A percentile compares a stretch with the other conserved stretches of the same genome.
Evolutionary conservation across 2,113 vertebrate species (phyloP).

Genomic region (Neodontobutis hainanensis): DNA sequence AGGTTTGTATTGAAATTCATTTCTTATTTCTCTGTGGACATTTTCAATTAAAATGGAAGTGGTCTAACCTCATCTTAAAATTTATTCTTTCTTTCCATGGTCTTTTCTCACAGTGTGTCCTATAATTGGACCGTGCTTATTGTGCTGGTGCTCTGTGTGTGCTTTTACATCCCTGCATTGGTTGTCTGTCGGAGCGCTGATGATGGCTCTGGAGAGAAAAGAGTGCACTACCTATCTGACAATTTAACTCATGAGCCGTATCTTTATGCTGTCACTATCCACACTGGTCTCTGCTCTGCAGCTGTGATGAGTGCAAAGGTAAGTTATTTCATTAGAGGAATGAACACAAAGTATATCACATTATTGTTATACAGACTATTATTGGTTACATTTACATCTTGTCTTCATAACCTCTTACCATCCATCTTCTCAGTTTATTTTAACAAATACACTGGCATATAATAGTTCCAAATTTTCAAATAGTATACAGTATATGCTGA

Average conservation of each 20-base stretch:
- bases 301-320: constrained; percentile 81
- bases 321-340: neutral
- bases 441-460: too few species aligned
- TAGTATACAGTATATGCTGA: too few species aligned
- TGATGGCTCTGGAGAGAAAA: constrained; percentile 37
- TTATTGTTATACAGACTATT: too few species aligned
- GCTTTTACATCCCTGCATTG: constrained; percentile 62
- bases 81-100: neutral
- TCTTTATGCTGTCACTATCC: constrained; percentile 78
- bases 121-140: constrained; percentile 65
- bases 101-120: constrained; percentile 55
- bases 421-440: too few species aligned
- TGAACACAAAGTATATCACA: too few species aligned
- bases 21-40: neutral
- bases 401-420: too few species aligned
- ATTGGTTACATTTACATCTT: too few species aligned
- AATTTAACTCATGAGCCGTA: constrained; percentile 57
- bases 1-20: constrained; percentile 43
- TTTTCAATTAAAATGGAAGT: neutral
- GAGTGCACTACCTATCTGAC: constrained; percentile 75
- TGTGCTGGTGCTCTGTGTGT: constrained; percentile 54
- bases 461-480: too few species aligned
- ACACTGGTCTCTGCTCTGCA: constrained; percentile 80
- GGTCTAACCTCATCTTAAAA: too few species aligned
- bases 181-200: constrained; percentile 63